A percentile compares a stretch with the other conserved stretches of the same genome.
Conservation (phyloP, 2,113 vertebrate species). For the Tinamus guttatus region DNA sequence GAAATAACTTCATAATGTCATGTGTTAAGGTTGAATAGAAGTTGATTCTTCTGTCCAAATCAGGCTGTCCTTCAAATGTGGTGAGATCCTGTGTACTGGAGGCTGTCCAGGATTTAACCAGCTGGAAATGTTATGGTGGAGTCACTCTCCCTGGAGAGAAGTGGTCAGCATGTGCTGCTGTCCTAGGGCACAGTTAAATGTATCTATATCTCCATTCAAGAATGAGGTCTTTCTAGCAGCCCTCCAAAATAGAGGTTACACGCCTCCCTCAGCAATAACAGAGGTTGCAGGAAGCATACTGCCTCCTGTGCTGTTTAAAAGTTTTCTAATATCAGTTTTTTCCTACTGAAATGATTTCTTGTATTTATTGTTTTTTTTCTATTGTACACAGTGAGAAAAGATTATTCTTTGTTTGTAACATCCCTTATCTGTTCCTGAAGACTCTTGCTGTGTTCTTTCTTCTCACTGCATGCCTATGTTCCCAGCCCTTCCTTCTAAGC, state of each 20-base stretch:
- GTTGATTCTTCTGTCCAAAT: background rate
- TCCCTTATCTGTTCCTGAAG: background rate
- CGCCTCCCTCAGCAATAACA: background rate
- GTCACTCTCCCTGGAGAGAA: background rate
- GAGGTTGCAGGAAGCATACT: fast-evolving
- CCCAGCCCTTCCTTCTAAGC: background rate
- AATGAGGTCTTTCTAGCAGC: background rate
- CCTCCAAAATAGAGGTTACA: background rate
- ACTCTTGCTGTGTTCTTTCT: background rate
- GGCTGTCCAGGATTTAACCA: background rate
- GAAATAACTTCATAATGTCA: background rate
- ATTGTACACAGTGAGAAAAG: background rate
- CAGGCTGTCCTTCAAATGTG: background rate
- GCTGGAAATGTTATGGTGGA: background rate
- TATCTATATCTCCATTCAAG: background rate
- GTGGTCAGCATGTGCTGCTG: background rate
- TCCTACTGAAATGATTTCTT: background rate
- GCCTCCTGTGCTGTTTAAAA: background rate
- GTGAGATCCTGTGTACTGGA: background rate
- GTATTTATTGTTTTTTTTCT: background rate
- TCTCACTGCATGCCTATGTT: background rate
- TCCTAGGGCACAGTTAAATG: background rate
- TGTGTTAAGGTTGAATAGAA: background rate
- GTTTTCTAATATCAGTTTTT: background rate
- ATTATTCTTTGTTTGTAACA: background rate